phyloP scores from a whole-genome alignment of 92 coral and sea anemone genomes.

The Phenganax subtilis region DNA sequence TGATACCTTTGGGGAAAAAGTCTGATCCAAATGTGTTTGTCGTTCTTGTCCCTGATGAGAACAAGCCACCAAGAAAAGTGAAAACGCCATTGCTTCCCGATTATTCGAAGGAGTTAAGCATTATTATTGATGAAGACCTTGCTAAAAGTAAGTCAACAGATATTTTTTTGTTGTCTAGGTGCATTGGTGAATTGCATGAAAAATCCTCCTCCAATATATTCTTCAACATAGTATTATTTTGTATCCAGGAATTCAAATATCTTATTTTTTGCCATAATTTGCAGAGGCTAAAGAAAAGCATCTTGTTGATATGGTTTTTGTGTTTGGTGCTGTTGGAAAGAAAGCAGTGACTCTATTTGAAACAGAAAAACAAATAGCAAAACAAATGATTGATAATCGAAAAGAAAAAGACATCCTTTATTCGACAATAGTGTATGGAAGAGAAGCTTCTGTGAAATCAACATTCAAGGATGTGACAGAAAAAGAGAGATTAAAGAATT shows the following conservation, averaged over 20 bases:
- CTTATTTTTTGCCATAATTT: conserved; percentile 39
- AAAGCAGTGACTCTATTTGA: conserved; percentile 56
- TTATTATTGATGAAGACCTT: neutral
- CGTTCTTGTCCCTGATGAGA: conserved; percentile 50
- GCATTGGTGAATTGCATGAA: too few species aligned
- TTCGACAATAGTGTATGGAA: conserved; percentile 67
- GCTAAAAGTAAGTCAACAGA: neutral
- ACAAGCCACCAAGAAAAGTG: conserved; percentile 41
- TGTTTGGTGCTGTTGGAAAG: conserved; percentile 61
- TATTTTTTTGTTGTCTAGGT: neutral
- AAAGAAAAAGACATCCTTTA: conserved; percentile 65
- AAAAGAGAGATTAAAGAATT: conserved; percentile 43
- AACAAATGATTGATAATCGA: conserved; percentile 55
- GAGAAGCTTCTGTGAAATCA: conserved; percentile 50
- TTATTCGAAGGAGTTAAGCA: neutral
- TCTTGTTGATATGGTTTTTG: conserved; percentile 72
- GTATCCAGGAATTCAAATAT: neutral
- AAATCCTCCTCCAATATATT: too few species aligned
- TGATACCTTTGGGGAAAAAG: conserved; percentile 60
- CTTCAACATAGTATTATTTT: too few species aligned
- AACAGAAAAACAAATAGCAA: conserved; percentile 66
- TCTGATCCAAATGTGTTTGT: conserved; percentile 59
- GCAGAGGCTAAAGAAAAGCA: conserved; percentile 43
- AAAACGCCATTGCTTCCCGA: neutral
- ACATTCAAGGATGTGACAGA: conserved; percentile 59